Evolutionary conservation across 2,113 vertebrate genomes (phyloP), one percentile per base, ranked within the genome.

Genomic region (Empidonax alnorum): DNA sequence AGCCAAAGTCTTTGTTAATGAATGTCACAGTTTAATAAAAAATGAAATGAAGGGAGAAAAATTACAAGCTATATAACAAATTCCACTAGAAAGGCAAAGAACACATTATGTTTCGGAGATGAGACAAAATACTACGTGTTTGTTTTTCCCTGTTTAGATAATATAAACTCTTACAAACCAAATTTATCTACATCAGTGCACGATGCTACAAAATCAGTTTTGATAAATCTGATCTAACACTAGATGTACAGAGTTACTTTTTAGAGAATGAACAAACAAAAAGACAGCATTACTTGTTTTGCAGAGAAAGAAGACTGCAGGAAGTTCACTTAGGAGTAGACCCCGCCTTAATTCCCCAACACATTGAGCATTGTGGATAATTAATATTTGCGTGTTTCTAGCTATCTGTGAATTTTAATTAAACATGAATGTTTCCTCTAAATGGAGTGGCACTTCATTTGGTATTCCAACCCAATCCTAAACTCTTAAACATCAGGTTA

Each of bases 361-460:
- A 80, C 3, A 85, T 52, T 33, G 30, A 90, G 61, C 28, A 14
- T 1, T 53, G 11, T 88, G 35, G 30, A 59, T 37, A 71, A 55
- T 35, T 65, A 78, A 86, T 77, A 93, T 53, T 87, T 84, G 17
- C 14, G 52, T 55, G 27, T 49, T 91, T 80, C 59, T 55, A 80
- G 23, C 27, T 67, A 50, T 27, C 67, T 61, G 33, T 65, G 25
- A 90, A 81, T 92, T 91, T 93, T 83, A 93, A 81, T 94, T 80
- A 88, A 91, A 84, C 17, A 17, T 44, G 4, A 80, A 67, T 52
- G 4, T 47, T 90, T 80, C 42, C 83, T 39, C 66, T 74, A 91
- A 93, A 79, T n/a, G 30, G 22, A 11, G 3, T 76, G 71, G 53
- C 79, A 83, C 27, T 62, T 87, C 9, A 47, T 78, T 67, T 66